These are phyloP conservation scores for Petrocephalus schoutedeni DNA, from an alignment of 2,797 vertebrate species.

Conservation along the genomic window DNA sequence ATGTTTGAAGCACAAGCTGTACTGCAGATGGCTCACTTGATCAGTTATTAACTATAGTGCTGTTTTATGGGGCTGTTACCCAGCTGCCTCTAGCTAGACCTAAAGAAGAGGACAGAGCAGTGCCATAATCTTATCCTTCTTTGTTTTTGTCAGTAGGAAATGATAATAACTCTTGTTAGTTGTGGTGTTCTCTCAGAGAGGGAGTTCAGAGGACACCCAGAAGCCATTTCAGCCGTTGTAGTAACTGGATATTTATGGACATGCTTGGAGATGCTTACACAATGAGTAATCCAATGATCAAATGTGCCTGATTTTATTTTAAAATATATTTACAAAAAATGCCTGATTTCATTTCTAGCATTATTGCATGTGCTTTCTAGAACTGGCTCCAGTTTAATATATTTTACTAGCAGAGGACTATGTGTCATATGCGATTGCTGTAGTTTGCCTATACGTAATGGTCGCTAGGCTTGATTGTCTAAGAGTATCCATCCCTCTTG, in stretches of 20 bases:
- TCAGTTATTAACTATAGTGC: constrained; percentile 35
- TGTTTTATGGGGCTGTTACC: constrained; percentile 33
- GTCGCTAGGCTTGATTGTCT: not conserved
- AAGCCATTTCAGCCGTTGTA: not conserved
- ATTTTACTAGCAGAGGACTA: not conserved
- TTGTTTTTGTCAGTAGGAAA: constrained; percentile 47
- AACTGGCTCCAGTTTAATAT: not conserved
- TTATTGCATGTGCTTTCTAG: not conserved
- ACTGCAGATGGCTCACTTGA: constrained; percentile 46
- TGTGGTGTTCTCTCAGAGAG: constrained; percentile 28
- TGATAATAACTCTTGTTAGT: constrained; percentile 60
- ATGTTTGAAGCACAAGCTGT: constrained; percentile 32
- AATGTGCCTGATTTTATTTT: not conserved
- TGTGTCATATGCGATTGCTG: not conserved
- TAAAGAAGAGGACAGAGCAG: constrained; percentile 17
- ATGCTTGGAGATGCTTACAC: not conserved
- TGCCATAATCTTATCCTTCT: not conserved
- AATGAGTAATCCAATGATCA: not conserved
- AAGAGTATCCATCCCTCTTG: not conserved
- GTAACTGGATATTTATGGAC: not conserved
- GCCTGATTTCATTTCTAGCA: not conserved
- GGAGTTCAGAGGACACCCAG: not conserved
- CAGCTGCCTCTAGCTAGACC: constrained; percentile 45
- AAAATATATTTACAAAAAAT: not conserved
- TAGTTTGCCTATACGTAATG: not conserved